phyloP scores from a whole-genome alignment of 2,113 vertebrate genomes.

The Equus quagga region DNA sequence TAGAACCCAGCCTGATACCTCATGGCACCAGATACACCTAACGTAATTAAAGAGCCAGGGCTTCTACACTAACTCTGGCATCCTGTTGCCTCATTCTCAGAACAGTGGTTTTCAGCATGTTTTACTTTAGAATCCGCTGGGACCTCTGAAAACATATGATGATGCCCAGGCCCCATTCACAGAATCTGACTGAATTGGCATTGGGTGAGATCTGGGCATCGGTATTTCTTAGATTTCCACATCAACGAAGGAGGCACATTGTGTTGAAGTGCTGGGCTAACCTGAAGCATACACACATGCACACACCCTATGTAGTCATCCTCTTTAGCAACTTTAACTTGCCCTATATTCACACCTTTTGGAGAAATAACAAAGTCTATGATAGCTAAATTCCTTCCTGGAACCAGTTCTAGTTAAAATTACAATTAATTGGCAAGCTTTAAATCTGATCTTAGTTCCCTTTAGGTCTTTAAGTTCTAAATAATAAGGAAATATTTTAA shows the following conservation, averaged over 20 bases:
- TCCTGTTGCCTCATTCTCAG: background rate
- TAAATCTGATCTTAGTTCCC: background rate
- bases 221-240: background rate
- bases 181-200: background rate
- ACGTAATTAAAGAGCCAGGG: background rate
- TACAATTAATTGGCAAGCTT: background rate
- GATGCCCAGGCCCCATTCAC: background rate
- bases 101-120: background rate
- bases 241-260: background rate
- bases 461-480: constrained; percentile 25
- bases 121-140: background rate
- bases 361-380: background rate
- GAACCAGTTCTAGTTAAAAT: constrained; percentile 24
- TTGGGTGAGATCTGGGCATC: background rate
- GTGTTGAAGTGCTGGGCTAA: background rate
- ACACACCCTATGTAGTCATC: background rate
- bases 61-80: background rate
- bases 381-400: background rate
- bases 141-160: background rate
- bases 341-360: background rate
- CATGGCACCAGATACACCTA: background rate
- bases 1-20: background rate
- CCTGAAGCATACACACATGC: background rate
- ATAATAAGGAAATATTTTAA: constrained; percentile 32
- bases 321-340: background rate